Evolutionary conservation across 2,113 vertebrate species (phyloP), one percentile per base, ranked within the genome.

Genomic region (Miniopterus natalensis): DNA sequence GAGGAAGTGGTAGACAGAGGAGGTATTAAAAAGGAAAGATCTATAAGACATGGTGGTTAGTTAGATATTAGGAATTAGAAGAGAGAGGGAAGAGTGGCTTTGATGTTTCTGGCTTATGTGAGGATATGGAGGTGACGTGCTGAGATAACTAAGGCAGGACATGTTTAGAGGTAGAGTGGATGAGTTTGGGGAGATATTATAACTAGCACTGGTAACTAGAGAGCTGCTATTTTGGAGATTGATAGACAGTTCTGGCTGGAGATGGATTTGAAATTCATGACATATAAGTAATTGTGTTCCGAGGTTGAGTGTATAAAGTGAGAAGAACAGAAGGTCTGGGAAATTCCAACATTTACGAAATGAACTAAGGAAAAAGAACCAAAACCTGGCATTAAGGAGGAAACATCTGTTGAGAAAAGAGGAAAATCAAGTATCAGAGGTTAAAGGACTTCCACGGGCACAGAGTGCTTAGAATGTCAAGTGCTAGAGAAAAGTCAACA

Each of bases 261-360:
- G 78, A 87, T 74, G 63, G 21, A 89, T 59, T 84, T 42, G 40
- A 92, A 29, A n/a, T 84, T 84, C n/a, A 40, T 36, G 40, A 88
- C 40, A 45, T 51, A 1, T 51, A 79, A 47, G 15, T 61, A 49
- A n/a, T 68, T 31, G 63, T 23, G 29, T 77, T 40, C 36, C 21
- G 59, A 81, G 40, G 14, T 36, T 73, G 29, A 71, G 8, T n/a
- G 3, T 40, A 12, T 55, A 42, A 68, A 84, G 8, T 45, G 17
- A 88, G 65, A 79, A 18, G 1, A 95, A 23, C 17, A 85, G n/a
- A 74, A 85, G 11, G 10, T 79, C 78, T 93, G 31, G 31, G 36
- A 88, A 96, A 70, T 86, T 45, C 20, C 51, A 45, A 8, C 3
- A 47, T 90, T 92, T 65, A 90, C 31, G n/a, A 90, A 91, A 65